These are phyloP conservation scores for Sminthopsis crassicaudata DNA, from an alignment of 2,113 vertebrate genomes.

Conservation along the genomic window DNA sequence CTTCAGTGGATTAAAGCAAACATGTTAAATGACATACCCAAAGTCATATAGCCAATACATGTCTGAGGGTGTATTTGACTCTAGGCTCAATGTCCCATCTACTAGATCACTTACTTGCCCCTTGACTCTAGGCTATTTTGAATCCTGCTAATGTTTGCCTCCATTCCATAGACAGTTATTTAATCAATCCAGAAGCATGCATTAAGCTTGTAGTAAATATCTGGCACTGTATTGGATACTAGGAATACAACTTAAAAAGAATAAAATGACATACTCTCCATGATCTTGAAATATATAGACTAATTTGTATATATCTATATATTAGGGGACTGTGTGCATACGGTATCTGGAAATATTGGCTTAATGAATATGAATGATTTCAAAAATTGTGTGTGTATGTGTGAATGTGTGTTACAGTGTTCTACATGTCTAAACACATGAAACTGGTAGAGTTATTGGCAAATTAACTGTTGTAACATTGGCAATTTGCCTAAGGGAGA, in stretches of 20 bases:
- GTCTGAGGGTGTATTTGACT: not conserved
- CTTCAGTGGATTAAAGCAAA: not conserved
- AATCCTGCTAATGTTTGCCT: not conserved
- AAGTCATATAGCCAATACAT: not conserved
- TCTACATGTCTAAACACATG: not conserved
- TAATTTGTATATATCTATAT: not conserved
- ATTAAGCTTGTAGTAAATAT: not conserved
- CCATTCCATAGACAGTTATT: not conserved
- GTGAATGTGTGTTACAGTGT: not conserved
- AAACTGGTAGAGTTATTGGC: not conserved
- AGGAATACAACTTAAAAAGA: not conserved
- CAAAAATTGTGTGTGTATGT: not conserved
- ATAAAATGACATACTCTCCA: not conserved
- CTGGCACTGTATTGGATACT: not conserved
- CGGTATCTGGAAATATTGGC: not conserved
- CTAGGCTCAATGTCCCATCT: not conserved
- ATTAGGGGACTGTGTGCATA: not conserved
- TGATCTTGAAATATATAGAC: not conserved
- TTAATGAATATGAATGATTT: not conserved
- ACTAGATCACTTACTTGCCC: not conserved
- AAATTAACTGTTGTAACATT: constrained; percentile 4
- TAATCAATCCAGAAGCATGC: not conserved
- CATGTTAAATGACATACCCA: not conserved
- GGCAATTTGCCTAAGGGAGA: not conserved
- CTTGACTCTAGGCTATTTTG: not conserved